Percentiles rank a stretch among this genome's conserved stretches.
phyloP scores from a whole-genome alignment of 2,113 vertebrate species.

The Nycticryphes semicollaris region DNA sequence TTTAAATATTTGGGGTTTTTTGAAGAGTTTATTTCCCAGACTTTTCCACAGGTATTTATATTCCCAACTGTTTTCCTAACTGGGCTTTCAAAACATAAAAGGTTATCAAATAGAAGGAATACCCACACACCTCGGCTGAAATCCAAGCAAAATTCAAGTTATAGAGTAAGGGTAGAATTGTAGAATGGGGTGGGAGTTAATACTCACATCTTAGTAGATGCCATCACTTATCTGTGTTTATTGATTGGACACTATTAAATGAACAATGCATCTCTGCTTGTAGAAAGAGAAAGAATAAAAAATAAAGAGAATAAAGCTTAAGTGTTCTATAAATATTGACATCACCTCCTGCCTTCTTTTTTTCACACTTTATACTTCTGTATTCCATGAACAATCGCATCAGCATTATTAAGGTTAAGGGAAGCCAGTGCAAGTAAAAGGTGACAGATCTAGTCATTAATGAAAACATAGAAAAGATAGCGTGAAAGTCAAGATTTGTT shows the following conservation, averaged over 20 bases:
- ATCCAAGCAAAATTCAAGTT: background rate
- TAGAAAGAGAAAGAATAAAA: background rate
- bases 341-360: background rate
- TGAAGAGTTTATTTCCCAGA: background rate
- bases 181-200: background rate
- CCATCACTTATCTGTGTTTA: background rate
- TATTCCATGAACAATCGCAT: background rate
- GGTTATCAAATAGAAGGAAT: background rate
- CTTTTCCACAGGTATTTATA: background rate
- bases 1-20: background rate
- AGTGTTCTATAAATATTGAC: background rate
- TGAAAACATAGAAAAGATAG: background rate
- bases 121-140: background rate
- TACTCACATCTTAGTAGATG: background rate
- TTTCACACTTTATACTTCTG: background rate
- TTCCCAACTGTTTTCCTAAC: background rate
- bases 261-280: background rate
- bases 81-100: background rate
- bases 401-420: background rate
- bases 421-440: background rate
- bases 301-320: background rate
- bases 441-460: background rate
- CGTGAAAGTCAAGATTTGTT: background rate
- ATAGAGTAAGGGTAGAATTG: background rate
- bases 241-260: background rate